phyloP scores from a whole-genome alignment of 2,113 vertebrate species.

The Phasianus colchicus region DNA sequence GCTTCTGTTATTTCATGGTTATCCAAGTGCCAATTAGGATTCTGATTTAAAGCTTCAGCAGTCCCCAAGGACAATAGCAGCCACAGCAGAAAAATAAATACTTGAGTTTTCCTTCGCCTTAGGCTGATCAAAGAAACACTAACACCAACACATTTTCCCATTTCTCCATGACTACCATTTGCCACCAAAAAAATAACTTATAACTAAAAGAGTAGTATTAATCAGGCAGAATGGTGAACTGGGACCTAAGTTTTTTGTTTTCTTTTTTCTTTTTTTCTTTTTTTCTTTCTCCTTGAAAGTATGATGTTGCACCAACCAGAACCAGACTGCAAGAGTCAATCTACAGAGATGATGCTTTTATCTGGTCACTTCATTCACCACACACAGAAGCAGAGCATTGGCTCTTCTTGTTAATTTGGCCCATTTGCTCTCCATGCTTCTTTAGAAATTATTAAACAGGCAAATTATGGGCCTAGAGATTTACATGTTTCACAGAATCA shows the following conservation, averaged over 20 bases:
- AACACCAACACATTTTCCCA: neutral
- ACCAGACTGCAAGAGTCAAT: neutral
- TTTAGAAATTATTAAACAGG: neutral
- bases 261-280: neutral
- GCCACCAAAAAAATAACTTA: neutral
- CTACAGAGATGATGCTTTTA: neutral
- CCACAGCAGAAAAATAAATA: conserved; percentile 29
- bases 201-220: neutral
- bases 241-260: neutral
- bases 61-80: conserved; percentile 32
- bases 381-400: neutral
- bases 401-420: neutral
- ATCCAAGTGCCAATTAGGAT: conserved; percentile 34
- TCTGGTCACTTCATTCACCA: neutral
- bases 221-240: neutral
- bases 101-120: conserved; percentile 17
- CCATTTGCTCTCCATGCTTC: neutral
- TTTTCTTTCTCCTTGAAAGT: neutral
- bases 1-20: conserved; percentile 43
- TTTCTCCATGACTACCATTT: neutral
- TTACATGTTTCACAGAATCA: neutral
- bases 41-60: conserved; percentile 53
- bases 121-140: conserved; percentile 1
- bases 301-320: neutral
- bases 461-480: neutral